Evolutionary conservation across 2,113 vertebrate species (phyloP).

Genomic region (Ifrita kowaldi): DNA sequence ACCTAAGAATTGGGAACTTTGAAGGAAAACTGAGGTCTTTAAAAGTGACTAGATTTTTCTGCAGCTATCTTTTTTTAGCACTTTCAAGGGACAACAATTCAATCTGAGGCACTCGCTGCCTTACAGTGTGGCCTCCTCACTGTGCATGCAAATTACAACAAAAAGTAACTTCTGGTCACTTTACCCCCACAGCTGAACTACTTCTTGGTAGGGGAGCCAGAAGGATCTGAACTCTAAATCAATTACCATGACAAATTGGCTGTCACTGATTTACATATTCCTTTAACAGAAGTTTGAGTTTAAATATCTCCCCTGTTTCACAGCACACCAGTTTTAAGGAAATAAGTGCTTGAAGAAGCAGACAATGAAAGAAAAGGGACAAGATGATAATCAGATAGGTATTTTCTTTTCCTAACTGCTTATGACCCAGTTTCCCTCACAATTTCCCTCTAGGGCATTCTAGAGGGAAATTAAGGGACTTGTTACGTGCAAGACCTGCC

Average conservation of each 20-base stretch:
- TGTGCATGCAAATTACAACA: not conserved
- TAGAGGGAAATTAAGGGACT: not conserved
- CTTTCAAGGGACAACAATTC: not conserved
- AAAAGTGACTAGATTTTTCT: not conserved
- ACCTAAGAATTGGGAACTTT: not conserved
- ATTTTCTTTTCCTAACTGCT: not conserved
- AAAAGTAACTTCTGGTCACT: not conserved
- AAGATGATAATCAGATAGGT: not conserved
- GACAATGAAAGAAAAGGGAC: not conserved
- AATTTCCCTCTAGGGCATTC: not conserved
- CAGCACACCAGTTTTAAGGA: not conserved
- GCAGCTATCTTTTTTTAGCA: not conserved
- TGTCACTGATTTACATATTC: not conserved
- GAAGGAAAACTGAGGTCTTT: not conserved
- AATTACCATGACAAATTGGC: not conserved
- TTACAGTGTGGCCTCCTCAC: not conserved
- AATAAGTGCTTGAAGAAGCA: not conserved
- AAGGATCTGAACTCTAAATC: not conserved
- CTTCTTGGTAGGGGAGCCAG: not conserved
- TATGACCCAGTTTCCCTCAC: not conserved
- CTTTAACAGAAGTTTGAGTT: not conserved
- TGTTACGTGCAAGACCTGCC: not conserved
- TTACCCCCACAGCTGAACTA: not conserved
- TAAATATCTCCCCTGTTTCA: not conserved
- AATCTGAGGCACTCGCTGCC: rapidly evolving